Percentiles rank a stretch among this genome's conserved stretches.
Conservation (phyloP, 2,888 invertebrate species). For the Drosophila anomelani region DNA sequence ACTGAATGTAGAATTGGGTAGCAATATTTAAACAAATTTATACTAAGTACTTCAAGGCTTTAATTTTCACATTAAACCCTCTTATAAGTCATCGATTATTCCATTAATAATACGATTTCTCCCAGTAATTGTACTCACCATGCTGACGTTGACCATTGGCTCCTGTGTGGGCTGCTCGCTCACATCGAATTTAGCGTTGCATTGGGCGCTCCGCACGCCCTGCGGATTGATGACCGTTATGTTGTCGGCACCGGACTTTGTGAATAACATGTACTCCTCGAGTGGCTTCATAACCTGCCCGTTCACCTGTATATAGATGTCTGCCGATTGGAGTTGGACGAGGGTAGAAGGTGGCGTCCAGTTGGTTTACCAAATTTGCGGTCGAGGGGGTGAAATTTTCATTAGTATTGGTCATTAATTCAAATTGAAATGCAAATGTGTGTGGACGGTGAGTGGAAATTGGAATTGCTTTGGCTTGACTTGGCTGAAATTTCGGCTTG, state of each 20-base stretch:
- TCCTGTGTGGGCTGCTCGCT: conserved; percentile 87
- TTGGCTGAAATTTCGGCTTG: conserved; percentile 13
- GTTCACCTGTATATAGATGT: conserved; percentile 94
- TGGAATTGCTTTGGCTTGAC: conserved; percentile 38
- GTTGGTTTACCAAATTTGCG: conserved; percentile 42
- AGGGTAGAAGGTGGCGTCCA: background rate
- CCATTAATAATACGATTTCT: background rate
- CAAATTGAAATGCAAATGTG: conserved; percentile 71
- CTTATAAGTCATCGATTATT: background rate
- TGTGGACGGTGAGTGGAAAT: conserved; percentile 40
- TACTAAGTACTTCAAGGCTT: background rate
- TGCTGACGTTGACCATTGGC: conserved; percentile 87
- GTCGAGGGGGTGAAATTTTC: conserved; percentile 59
- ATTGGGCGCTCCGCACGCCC: conserved; percentile 94
- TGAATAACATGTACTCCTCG: conserved; percentile 96
- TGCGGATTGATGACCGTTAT: conserved; percentile 94
- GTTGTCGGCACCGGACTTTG: conserved; percentile 92
- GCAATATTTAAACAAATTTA: too few species aligned
- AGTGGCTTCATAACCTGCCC: conserved; percentile 93
- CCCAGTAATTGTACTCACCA: conserved; percentile 84
- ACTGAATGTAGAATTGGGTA: background rate
- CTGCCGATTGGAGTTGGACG: conserved; percentile 85
- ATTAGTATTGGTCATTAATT: conserved; percentile 80
- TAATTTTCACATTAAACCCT: background rate
- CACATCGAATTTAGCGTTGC: conserved; percentile 91